These are phyloP conservation scores for Seriola rivoliana DNA, from an alignment of 2,113 vertebrate genomes.

Conservation along the genomic window DNA sequence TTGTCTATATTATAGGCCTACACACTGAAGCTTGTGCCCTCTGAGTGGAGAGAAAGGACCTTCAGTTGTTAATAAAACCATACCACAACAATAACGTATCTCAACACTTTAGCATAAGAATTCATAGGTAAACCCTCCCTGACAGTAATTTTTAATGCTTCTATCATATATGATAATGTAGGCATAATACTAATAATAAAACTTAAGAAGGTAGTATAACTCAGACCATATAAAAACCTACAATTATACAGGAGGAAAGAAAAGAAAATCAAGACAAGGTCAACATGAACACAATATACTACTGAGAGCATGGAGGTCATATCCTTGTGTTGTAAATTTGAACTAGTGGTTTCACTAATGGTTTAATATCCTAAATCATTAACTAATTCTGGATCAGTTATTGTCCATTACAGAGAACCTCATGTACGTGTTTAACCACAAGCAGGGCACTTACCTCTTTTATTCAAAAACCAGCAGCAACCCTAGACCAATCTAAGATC, in stretches of 20 bases:
- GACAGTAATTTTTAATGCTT: neutral
- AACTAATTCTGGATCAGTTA: neutral
- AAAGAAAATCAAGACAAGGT: neutral
- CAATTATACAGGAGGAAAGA: neutral
- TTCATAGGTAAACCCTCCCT: neutral
- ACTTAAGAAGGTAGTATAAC: neutral
- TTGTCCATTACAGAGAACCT: neutral
- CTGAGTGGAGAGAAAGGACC: neutral
- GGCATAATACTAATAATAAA: neutral
- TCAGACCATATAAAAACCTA: neutral
- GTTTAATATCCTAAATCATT: neutral
- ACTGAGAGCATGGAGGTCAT: slow-evolving; percentile 6
- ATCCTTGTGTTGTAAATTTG: neutral
- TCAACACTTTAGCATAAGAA: neutral
- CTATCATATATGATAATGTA: neutral
- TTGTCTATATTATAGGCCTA: neutral
- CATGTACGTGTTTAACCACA: too few species aligned
- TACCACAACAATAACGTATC: neutral
- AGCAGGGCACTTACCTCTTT: too few species aligned
- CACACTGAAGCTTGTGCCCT: neutral
- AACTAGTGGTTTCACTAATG: neutral
- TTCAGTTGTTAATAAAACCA: neutral
- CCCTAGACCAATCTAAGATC: too few species aligned
- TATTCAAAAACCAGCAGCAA: neutral
- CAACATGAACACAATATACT: neutral